A percentile compares a stretch with the other conserved stretches of the same genome.
These are phyloP conservation scores for Stratiomys singularior DNA, from an alignment of 2,888 invertebrate species.

Conservation along the genomic window DNA sequence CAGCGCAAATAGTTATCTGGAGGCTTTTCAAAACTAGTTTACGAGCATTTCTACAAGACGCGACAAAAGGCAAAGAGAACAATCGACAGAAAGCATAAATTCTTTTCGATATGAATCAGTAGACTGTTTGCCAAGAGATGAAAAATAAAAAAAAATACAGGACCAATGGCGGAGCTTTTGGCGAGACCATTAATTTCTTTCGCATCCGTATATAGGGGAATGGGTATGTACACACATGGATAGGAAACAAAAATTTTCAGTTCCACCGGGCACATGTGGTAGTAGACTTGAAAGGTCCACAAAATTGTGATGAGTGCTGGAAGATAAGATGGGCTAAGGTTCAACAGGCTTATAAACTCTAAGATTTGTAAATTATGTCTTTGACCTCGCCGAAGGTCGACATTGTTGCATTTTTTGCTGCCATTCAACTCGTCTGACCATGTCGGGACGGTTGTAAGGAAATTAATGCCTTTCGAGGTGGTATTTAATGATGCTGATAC, in stretches of 20 bases:
- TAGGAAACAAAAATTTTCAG: no score
- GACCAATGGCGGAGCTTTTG: conserved; percentile 42
- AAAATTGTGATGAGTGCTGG: conserved; percentile 8
- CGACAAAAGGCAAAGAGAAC: background rate
- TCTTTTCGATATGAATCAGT: conserved; percentile 45
- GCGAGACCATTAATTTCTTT: conserved; percentile 31
- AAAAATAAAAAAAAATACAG: conserved; percentile 18
- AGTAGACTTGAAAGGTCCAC: background rate
- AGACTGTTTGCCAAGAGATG: conserved; percentile 6
- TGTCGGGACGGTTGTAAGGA: background rate
- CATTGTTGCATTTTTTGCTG: conserved; percentile 34
- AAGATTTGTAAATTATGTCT: conserved; percentile 41
- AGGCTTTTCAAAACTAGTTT: conserved; percentile 24
- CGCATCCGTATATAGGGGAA: background rate
- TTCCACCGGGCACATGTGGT: background rate
- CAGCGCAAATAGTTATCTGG: background rate
- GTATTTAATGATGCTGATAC: conserved; percentile 11
- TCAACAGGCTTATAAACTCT: conserved; percentile 28
- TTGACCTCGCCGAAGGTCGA: conserved; percentile 45
- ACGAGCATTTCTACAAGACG: conserved; percentile 20
- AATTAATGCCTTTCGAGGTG: conserved; percentile 27
- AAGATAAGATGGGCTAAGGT: background rate
- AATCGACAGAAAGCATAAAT: conserved; percentile 28
- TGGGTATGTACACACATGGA: background rate
- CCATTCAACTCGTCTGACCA: conserved; percentile 37